Percentiles rank a stretch among this genome's conserved stretches.
phyloP scores from a whole-genome alignment of 1,140 invertebrate species.

The Drosophila pruinosa region DNA sequence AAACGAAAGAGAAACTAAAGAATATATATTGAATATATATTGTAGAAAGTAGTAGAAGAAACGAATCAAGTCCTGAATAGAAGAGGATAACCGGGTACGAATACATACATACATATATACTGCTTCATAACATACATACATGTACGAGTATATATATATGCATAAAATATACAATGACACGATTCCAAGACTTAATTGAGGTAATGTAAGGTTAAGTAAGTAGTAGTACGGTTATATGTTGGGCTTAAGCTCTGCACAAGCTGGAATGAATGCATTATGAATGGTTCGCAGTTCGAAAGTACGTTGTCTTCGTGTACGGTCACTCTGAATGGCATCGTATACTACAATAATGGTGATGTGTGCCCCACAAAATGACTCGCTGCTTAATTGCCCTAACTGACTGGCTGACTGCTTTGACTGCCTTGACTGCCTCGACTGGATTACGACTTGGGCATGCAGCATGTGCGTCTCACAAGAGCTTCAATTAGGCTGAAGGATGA shows the following conservation, averaged over 20 bases:
- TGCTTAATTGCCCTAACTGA: conserved; percentile 2
- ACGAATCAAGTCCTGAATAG: conserved; percentile 38
- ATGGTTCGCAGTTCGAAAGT: conserved; percentile 2
- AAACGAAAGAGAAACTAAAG: conserved; percentile 14
- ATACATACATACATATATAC: conserved; percentile 41
- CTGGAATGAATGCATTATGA: conserved; percentile 24
- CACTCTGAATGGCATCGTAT: not conserved
- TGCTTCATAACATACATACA: conserved; percentile 6
- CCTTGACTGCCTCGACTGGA: not conserved
- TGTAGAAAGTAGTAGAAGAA: conserved; percentile 13
- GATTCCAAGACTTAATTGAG: conserved; percentile 3
- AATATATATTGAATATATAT: conserved; percentile 12
- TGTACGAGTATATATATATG: conserved; percentile 44
- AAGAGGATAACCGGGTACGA: conserved; percentile 50
- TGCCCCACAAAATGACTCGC: not conserved
- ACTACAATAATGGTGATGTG: not conserved
- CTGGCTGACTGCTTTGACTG: conserved; percentile 6
- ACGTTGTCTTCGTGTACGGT: not conserved
- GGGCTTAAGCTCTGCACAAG: conserved; percentile 42
- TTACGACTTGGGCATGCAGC: not conserved
- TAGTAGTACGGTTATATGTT: conserved; percentile 9
- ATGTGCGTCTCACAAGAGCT: conserved; percentile 6
- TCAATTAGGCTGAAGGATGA: conserved; percentile 32
- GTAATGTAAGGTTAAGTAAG: too few species aligned
- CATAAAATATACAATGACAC: conserved; percentile 65